phyloP scores from a whole-genome alignment of 2,888 invertebrate genomes.

The Oasisia sp. region DNA sequence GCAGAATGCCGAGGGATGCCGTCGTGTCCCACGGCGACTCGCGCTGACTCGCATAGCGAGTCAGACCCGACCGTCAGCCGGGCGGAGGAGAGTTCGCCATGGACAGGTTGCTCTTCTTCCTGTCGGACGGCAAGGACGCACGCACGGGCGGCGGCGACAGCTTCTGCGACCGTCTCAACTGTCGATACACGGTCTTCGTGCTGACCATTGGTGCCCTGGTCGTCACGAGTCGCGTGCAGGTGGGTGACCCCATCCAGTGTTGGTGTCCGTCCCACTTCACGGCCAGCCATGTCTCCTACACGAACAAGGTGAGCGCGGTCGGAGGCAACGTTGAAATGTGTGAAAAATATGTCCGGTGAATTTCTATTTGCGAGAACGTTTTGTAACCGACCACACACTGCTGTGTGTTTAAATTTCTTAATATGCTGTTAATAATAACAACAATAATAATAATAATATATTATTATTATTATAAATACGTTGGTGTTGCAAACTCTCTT shows the following conservation, averaged over 20 bases:
- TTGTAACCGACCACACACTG: too few relatives aligned
- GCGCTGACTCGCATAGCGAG: background rate
- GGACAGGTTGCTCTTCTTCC: conserved; percentile 39
- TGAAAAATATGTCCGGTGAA: background rate
- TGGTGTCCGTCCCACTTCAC: conserved; percentile 44
- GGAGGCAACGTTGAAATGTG: background rate
- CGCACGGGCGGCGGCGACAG: conserved; percentile 42
- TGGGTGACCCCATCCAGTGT: conserved; percentile 42
- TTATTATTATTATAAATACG: too few relatives aligned
- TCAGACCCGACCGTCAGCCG: background rate
- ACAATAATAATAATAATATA: too few relatives aligned
- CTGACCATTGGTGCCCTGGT: conserved; percentile 6
- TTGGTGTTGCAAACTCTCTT: too few relatives aligned
- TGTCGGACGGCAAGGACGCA: conserved; percentile 38
- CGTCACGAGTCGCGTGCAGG: conserved; percentile 34
- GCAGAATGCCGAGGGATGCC: background rate
- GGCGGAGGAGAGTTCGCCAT: conserved; percentile 23
- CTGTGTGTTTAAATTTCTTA: too few relatives aligned
- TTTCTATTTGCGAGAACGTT: background rate
- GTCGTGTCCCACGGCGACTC: background rate
- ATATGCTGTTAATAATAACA: too few relatives aligned
- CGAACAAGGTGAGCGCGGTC: conserved; percentile 36
- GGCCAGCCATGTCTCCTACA: conserved; percentile 39
- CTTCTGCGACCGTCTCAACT: conserved; percentile 43
- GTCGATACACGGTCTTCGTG: conserved; percentile 41